Percentiles rank a stretch among this genome's conserved stretches.
Conservation (phyloP, 2,888 invertebrate species). For the Habrosyne pyritoides region DNA sequence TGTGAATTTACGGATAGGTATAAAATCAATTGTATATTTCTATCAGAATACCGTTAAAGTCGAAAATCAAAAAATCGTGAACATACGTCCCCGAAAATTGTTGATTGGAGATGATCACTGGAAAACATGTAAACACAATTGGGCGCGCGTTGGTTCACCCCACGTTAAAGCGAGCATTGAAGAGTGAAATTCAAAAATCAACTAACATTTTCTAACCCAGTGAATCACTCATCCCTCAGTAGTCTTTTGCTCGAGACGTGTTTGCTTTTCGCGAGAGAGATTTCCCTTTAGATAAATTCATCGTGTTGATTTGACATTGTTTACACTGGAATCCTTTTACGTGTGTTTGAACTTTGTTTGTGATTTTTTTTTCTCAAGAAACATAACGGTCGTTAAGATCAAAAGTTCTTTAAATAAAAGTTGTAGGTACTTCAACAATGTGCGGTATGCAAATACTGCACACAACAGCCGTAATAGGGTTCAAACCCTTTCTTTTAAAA, state of each 20-base stretch:
- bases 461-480: no score
- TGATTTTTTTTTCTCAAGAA: slow-evolving; percentile 33
- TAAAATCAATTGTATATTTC: no score
- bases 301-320: slow-evolving; percentile 76
- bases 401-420: neutral
- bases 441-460: neutral
- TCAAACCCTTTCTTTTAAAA: no score
- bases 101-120: slow-evolving; percentile 36
- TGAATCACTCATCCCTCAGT: slow-evolving; percentile 71
- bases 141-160: slow-evolving; percentile 36
- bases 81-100: slow-evolving; percentile 21
- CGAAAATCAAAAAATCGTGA: neutral
- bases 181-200: slow-evolving; percentile 81
- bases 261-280: slow-evolving; percentile 70
- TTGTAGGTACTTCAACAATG: neutral
- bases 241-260: slow-evolving; percentile 69
- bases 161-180: slow-evolving; percentile 64
- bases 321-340: slow-evolving; percentile 71
- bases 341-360: slow-evolving; percentile 54
- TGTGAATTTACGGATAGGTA: no score
- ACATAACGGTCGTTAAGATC: slow-evolving; percentile 18
- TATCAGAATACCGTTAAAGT: no score
- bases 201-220: slow-evolving; percentile 80
- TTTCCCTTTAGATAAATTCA: slow-evolving; percentile 74
- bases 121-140: slow-evolving; percentile 54